A percentile compares a stretch with the other conserved stretches of the same genome.
phyloP scores from a whole-genome alignment of 2,113 vertebrate species.

The Nannobrachium achirus region DNA sequence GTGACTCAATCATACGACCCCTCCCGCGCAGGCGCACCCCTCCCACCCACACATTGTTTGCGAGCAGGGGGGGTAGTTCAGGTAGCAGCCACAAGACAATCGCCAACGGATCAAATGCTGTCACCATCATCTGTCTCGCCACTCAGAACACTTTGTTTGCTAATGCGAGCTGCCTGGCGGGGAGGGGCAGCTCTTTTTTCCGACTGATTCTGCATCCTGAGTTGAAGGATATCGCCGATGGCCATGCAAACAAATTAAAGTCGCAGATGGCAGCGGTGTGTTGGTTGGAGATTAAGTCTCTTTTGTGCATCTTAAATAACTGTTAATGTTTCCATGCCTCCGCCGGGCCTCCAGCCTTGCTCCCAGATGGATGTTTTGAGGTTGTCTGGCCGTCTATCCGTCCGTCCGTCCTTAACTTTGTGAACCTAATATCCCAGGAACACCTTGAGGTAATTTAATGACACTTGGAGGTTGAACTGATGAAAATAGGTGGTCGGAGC shows the following conservation, averaged over 20 bases:
- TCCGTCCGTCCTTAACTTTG: no score
- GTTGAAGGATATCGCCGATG: conserved; percentile 22
- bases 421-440: no score
- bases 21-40: not conserved
- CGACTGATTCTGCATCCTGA: conserved; percentile 17
- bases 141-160: conserved; percentile 41
- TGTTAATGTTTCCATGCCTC: conserved; percentile 7
- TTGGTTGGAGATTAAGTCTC: conserved; percentile 45
- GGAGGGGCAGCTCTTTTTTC: conserved; percentile 31
- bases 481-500: no score
- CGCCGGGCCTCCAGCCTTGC: no score
- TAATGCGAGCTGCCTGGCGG: conserved; percentile 26
- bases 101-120: conserved; percentile 23
- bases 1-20: not conserved
- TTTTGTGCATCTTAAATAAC: conserved; percentile 52
- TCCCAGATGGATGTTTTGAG: no score
- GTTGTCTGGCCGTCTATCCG: no score
- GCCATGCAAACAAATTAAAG: conserved; percentile 61
- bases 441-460: no score
- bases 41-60: not conserved
- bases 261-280: conserved; percentile 39
- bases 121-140: conserved; percentile 9
- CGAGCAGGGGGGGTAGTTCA: conserved; percentile 14
- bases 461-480: no score
- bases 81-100: conserved; percentile 22